These are phyloP conservation scores for Cristatella mucedo DNA, from an alignment of 2,888 invertebrate genomes.

Conservation along the genomic window DNA sequence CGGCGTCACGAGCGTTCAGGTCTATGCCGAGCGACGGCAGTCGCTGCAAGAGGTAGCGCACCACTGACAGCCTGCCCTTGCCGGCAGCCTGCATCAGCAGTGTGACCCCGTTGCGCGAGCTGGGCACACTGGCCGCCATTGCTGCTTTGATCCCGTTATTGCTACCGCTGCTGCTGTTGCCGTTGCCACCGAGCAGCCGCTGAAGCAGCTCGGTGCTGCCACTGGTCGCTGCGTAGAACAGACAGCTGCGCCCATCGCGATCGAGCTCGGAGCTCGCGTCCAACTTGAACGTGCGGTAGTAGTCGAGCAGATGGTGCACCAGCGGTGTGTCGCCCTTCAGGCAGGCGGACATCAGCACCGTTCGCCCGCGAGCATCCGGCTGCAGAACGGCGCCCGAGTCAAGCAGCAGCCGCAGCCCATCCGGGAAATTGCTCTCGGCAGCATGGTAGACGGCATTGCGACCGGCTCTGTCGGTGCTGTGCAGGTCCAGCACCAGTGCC, in stretches of 20 bases:
- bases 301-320: slow-evolving; percentile 6
- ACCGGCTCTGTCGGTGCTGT: not conserved
- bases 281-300: too few relatives aligned
- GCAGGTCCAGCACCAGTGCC: not conserved
- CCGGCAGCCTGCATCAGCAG: slow-evolving; percentile 15
- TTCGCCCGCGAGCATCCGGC: not conserved
- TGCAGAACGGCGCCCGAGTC: not conserved
- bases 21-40: too few relatives aligned
- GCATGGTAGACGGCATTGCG: slow-evolving; percentile 4
- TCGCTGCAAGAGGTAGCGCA: slow-evolving; percentile 12
- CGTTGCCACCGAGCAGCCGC: slow-evolving; percentile 13
- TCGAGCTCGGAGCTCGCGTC: too few relatives aligned
- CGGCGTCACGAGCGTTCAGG: slow-evolving; percentile 13
- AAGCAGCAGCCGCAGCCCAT: not conserved
- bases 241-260: slow-evolving; percentile 14
- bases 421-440: not conserved
- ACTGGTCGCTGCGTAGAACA: slow-evolving; percentile 15
- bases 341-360: slow-evolving; percentile 7
- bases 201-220: slow-evolving; percentile 13
- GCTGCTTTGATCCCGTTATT: too few relatives aligned
- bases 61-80: slow-evolving; percentile 13
- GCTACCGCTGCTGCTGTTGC: too few relatives aligned
- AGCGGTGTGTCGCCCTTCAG: not conserved
- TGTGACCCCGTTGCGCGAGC: slow-evolving; percentile 13
- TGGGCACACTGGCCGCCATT: slow-evolving; percentile 11